Base-by-base conservation (phyloP, 2,888 invertebrate species). In the Hipparchia sbordonii region DNA sequence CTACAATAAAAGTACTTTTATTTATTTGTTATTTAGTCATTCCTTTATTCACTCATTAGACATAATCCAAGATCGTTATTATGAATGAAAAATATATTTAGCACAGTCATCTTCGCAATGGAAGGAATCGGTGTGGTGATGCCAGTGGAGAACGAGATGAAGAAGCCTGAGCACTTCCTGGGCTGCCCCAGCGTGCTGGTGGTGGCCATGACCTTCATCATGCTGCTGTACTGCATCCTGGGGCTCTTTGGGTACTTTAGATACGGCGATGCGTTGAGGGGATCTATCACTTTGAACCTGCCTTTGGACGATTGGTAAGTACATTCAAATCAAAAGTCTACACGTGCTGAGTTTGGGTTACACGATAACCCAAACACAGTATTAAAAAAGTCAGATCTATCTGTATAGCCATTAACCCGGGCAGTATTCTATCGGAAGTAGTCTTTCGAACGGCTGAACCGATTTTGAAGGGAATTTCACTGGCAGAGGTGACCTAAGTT, bases 21-120 rank as follows among this genome's bases (percentile, higher is more conserved):
- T 23, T 23, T 23, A 23, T 23, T 23, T 23, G 23, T 23, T 23
- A 23, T 23, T 23, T 23, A 23, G 23, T 23, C 23, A 23, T 23
- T 23, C 23, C 23, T 23, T 23, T 23, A 23, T 23, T 23, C 23
- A 23, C 23, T 23, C 23, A 23, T 23, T 23, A 23, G 23, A 23
- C 1, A 52, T 2, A 10, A 9, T 2, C 10, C 10, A 10, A 52
- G 56, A 13, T 7, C 7, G 23, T 57, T 57, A 13, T 57, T 57
- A 57, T 57, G 57, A 23, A 13, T 57, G 23, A 7, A 23, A 57
- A 23, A 57, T 57, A 6, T 62, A 66, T 67, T 71, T 84, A 95
- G 99, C 48, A 99, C 98, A 6, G 98, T 98, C 1, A 97, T 99
- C 81, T 99, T 98, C 87, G 98, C 99, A 45, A 99, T 99, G 95